phyloP scores from a whole-genome alignment of 1,140 invertebrate species.

The Saccostrea cuccullata region DNA sequence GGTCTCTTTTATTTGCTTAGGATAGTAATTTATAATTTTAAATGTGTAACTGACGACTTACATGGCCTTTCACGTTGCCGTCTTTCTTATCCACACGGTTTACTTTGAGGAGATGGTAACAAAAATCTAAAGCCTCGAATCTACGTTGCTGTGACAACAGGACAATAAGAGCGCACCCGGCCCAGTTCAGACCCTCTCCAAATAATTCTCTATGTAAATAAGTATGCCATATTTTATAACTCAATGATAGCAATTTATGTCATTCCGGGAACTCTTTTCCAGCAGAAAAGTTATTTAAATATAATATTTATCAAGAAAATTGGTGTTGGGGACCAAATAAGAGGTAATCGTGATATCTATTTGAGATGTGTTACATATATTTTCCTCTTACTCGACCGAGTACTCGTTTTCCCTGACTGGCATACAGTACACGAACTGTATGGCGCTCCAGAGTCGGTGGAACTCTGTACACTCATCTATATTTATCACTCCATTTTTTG shows the following conservation, averaged over 20 bases:
- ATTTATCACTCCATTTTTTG: constrained; percentile 95
- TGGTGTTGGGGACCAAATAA: too few relatives aligned
- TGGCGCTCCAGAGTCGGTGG: constrained; percentile 97
- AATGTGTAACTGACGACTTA: constrained; percentile 81
- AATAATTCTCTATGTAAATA: constrained; percentile 89
- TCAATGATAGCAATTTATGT: not conserved
- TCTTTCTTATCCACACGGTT: constrained; percentile 97
- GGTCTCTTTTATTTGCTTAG: too few relatives aligned
- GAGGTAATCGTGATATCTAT: too few relatives aligned
- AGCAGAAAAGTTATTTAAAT: too few relatives aligned
- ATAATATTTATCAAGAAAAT: too few relatives aligned
- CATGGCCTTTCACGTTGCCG: constrained; percentile 94
- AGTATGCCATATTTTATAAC: not conserved
- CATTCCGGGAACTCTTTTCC: too few relatives aligned
- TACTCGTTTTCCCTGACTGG: constrained; percentile 98
- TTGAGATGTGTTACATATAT: too few relatives aligned
- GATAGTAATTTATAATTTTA: too few relatives aligned
- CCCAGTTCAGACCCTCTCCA: constrained; percentile 98
- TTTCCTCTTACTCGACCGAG: constrained; percentile 92
- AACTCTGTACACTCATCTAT: constrained; percentile 98
- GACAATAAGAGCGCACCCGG: constrained; percentile 97
- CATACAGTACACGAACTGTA: constrained; percentile 99
- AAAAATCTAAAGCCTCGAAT: constrained; percentile 98
- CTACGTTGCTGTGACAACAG: constrained; percentile 95
- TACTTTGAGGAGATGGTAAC: constrained; percentile 96